These are phyloP conservation scores for Ovis canadensis DNA, from an alignment of 2,113 vertebrate genomes.

Conservation along the genomic window DNA sequence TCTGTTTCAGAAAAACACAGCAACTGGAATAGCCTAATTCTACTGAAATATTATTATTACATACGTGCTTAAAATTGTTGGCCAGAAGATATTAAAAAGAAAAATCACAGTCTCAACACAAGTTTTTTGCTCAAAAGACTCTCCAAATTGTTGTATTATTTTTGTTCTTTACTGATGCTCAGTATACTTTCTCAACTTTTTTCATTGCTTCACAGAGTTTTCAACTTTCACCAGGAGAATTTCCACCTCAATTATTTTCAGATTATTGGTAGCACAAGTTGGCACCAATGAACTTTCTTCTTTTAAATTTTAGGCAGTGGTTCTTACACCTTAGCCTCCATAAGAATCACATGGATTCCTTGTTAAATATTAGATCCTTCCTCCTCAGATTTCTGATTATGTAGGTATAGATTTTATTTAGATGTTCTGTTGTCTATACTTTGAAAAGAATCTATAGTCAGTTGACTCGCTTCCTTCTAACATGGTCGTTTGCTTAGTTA, in stretches of 20 bases:
- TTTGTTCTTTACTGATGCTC: conserved; percentile 11
- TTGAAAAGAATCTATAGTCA: not conserved
- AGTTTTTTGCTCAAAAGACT: not conserved
- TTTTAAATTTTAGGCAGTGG: not conserved
- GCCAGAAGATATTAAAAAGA: conserved; percentile 8
- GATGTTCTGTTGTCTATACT: not conserved
- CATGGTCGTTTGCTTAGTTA: not conserved
- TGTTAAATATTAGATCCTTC: not conserved
- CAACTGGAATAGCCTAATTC: not conserved
- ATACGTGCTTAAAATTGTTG: not conserved
- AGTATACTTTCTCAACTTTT: not conserved
- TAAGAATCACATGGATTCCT: not conserved
- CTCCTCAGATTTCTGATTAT: not conserved
- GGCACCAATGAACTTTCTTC: not conserved
- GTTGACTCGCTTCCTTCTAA: not conserved
- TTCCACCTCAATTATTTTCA: not conserved
- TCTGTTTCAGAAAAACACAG: not conserved
- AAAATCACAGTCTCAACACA: not conserved
- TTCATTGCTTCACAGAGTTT: not conserved
- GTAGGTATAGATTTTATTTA: not conserved
- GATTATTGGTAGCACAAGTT: not conserved
- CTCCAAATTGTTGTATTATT: not conserved
- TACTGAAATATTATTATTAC: not conserved
- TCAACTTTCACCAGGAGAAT: not conserved
- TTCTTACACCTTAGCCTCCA: not conserved